Percentiles rank a stretch among this genome's conserved stretches.
Conservation (phyloP, 2,888 invertebrate genomes). For the Drosophila acutilabella region DNA sequence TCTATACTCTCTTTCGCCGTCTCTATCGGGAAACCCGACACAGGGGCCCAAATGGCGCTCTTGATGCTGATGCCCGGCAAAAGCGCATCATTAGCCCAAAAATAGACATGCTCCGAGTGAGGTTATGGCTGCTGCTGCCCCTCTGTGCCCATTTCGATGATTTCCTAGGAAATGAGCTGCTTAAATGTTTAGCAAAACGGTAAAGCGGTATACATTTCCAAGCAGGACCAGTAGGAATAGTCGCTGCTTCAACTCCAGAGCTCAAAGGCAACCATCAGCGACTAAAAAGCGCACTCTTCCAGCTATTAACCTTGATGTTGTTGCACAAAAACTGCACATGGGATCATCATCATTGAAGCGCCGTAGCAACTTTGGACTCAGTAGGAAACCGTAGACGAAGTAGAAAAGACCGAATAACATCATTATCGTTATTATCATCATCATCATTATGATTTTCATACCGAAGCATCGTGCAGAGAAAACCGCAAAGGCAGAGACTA, state of each 20-base stretch:
- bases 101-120: slow-evolving; percentile 60
- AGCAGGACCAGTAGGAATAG: slow-evolving; percentile 41
- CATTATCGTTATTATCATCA: slow-evolving; percentile 31
- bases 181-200: slow-evolving; percentile 76
- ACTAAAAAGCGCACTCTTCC: slow-evolving; percentile 54
- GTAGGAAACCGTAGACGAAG: not conserved
- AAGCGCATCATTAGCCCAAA: slow-evolving; percentile 80
- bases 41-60: slow-evolving; percentile 13
- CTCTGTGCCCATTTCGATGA: slow-evolving; percentile 68
- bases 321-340: slow-evolving; percentile 50
- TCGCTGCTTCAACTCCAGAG: not conserved
- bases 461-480: slow-evolving; percentile 55
- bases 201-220: slow-evolving; percentile 72
- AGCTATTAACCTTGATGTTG: slow-evolving; percentile 76
- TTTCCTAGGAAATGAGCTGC: slow-evolving; percentile 80
- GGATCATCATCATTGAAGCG: slow-evolving; percentile 46
- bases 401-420: slow-evolving; percentile 1
- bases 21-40: slow-evolving; percentile 7
- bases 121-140: slow-evolving; percentile 20
- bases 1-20: not conserved
- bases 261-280: slow-evolving; percentile 17
- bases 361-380: slow-evolving; percentile 8
- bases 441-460: slow-evolving; percentile 32
- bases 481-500: slow-evolving; percentile 55
- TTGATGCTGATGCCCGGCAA: slow-evolving; percentile 36